Conservation (phyloP, 2,113 vertebrate genomes). For the Echinops telfairi region DNA sequence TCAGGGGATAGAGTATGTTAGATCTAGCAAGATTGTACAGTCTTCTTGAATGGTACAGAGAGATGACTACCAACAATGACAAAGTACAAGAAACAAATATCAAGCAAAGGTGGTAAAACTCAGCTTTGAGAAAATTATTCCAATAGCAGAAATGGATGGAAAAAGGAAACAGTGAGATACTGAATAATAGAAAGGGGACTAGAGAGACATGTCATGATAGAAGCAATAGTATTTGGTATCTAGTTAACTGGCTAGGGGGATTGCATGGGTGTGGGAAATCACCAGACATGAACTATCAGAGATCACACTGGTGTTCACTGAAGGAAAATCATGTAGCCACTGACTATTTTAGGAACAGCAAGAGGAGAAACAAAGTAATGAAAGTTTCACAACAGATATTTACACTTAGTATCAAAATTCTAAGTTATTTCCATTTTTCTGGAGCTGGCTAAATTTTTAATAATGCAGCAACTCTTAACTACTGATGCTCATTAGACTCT, state of each 20-base stretch:
- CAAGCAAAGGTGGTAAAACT: not conserved
- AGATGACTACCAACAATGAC: constrained; percentile 11
- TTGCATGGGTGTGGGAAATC: not conserved
- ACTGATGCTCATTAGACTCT: not conserved
- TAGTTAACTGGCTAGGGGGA: not conserved
- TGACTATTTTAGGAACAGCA: not conserved
- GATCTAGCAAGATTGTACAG: not conserved
- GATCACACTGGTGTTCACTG: not conserved
- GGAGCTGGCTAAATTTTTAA: constrained; percentile 11
- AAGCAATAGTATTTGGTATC: not conserved
- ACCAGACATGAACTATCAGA: not conserved
- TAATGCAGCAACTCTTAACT: not conserved
- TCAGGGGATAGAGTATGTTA: no score
- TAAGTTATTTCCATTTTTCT: constrained; percentile 35
- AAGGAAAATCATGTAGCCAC: not conserved
- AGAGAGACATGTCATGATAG: not conserved
- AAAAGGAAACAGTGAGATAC: not conserved
- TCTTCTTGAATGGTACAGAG: constrained; percentile 37
- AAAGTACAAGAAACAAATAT: constrained; percentile 23
- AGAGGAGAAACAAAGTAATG: constrained; percentile 33
- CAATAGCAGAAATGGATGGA: constrained; percentile 9
- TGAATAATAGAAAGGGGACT: not conserved
- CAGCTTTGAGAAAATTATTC: constrained; percentile 2
- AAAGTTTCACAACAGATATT: constrained; percentile 2
- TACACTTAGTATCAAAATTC: constrained; percentile 43